Conservation (phyloP, 1,140 invertebrate genomes). For the Bombus difficillimus region DNA sequence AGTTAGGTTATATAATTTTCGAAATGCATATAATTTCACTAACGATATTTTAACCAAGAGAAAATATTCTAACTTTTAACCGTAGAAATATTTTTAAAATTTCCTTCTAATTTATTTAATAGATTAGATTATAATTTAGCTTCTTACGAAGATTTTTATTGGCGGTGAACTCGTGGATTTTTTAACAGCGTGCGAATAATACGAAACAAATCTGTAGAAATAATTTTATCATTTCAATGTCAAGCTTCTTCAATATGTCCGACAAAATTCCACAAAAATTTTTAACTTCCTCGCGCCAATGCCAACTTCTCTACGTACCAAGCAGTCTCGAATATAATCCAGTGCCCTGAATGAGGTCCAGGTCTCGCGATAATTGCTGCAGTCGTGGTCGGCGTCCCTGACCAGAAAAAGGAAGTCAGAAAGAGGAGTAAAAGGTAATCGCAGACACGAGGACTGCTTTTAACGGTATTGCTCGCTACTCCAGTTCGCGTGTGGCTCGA, state of each 20-base stretch:
- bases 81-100: no score
- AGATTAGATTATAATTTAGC: no score
- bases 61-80: no score
- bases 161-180: not conserved
- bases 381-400: not conserved
- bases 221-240: not conserved
- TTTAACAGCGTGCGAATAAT: no score
- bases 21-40: no score
- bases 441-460: slow-evolving; percentile 15
- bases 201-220: no score
- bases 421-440: slow-evolving; percentile 26
- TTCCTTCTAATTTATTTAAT: no score
- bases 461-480: slow-evolving; percentile 36
- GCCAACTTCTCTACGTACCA: not conserved
- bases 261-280: not conserved
- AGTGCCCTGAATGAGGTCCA: not conserved
- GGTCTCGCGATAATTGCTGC: not conserved
- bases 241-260: not conserved
- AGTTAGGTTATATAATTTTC: no score
- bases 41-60: no score
- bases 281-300: not conserved
- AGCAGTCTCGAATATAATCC: not conserved
- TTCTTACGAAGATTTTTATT: no score
- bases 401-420: not conserved
- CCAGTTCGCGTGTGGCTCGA: not conserved